These are phyloP conservation scores for Actenoides hombroni DNA, from an alignment of 2,113 vertebrate genomes.

Conservation along the genomic window DNA sequence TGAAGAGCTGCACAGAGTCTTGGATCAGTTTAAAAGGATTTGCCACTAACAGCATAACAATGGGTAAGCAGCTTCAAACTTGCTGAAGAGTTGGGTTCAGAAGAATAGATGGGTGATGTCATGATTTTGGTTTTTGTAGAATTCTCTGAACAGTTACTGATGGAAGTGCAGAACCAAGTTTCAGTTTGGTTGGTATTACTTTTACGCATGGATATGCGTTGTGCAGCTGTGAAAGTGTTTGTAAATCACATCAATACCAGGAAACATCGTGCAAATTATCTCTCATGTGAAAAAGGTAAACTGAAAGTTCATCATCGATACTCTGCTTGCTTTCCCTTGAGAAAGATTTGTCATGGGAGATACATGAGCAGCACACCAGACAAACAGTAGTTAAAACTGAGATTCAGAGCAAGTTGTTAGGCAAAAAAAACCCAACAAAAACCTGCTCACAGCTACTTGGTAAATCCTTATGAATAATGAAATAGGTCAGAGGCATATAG, in stretches of 20 bases:
- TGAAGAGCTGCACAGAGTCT: neutral
- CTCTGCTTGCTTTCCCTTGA: neutral
- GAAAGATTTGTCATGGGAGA: neutral
- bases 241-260: neutral
- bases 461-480: slow-evolving; percentile 53
- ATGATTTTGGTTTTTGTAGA: neutral
- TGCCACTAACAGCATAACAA: neutral
- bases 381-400: slow-evolving; percentile 8
- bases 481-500: neutral
- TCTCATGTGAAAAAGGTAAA: neutral
- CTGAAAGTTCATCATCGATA: slow-evolving; percentile 19
- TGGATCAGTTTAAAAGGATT: neutral
- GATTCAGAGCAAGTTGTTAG: neutral
- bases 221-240: neutral
- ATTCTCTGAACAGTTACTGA: neutral
- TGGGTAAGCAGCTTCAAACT: neutral
- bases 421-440: neutral
- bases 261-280: neutral
- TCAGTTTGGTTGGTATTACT: neutral
- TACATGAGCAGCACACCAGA: neutral
- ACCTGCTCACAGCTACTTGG: neutral
- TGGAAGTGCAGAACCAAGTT: neutral
- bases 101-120: neutral
- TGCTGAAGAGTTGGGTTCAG: neutral
- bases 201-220: neutral